phyloP scores from a whole-genome alignment of 1,140 invertebrate species.

The Drosophila malerkotliana region DNA sequence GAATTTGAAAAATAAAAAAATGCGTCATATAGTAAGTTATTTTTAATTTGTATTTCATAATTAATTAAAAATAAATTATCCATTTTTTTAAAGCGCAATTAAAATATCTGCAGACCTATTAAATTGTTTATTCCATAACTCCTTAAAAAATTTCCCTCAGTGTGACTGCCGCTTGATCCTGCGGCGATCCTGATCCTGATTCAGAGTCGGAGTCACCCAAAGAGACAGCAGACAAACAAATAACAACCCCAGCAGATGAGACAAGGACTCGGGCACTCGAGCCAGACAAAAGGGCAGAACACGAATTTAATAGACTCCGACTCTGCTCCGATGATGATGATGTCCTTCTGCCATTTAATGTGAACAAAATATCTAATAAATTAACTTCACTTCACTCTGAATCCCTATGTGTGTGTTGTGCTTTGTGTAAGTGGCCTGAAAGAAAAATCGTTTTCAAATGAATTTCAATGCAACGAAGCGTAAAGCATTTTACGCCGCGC shows the following conservation, averaged over 20 bases:
- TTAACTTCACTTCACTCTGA: constrained; percentile 74
- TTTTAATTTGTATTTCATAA: no score
- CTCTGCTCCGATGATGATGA: constrained; percentile 64
- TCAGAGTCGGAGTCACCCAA: constrained; percentile 47
- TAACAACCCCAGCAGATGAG: constrained; percentile 66
- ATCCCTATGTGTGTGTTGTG: constrained; percentile 49
- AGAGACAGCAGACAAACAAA: constrained; percentile 63
- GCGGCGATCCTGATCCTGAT: constrained; percentile 53
- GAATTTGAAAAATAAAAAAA: no score
- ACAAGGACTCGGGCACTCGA: constrained; percentile 58
- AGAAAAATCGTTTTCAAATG: constrained; percentile 82
- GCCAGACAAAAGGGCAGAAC: constrained; percentile 69
- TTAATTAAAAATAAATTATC: no score
- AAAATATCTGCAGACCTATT: no score
- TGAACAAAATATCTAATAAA: constrained; percentile 82
- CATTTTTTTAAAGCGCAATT: no score
- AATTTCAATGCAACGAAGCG: constrained; percentile 83
- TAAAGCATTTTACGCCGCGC: constrained; percentile 78
- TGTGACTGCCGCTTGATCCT: constrained; percentile 38
- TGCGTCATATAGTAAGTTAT: no score
- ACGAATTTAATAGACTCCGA: constrained; percentile 78
- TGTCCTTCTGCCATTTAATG: constrained; percentile 80
- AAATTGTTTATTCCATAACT: not conserved
- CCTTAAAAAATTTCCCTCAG: not conserved
- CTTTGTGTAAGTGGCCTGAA: constrained; percentile 78